Conservation (phyloP, 2,888 invertebrate species). For the Cyclophora punctaria region DNA sequence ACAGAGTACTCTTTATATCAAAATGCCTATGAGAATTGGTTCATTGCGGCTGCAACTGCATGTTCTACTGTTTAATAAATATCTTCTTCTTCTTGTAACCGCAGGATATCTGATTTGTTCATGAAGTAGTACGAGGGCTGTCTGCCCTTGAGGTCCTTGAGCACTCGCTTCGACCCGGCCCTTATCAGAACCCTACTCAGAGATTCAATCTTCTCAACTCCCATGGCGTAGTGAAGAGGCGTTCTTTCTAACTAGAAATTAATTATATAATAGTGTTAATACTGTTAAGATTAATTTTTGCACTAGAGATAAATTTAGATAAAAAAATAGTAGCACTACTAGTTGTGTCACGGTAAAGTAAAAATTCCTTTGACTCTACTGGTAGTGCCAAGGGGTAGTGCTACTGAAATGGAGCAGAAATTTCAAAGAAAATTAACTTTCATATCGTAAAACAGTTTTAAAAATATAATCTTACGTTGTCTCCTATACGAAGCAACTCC, state of each 20-base stretch:
- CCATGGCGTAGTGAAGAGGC: conserved; percentile 93
- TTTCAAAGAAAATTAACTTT: no score
- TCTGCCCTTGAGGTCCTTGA: conserved; percentile 90
- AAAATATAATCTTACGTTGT: conserved; percentile 80
- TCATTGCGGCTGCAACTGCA: not conserved
- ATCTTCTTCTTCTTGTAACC: conserved; percentile 89
- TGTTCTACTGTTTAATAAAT: conserved; percentile 52
- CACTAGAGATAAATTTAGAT: no score
- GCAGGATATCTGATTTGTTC: conserved; percentile 90
- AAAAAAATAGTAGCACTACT: no score
- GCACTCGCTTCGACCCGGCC: conserved; percentile 87
- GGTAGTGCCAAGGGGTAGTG: no score
- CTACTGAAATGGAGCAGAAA: no score
- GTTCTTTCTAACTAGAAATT: conserved; percentile 85
- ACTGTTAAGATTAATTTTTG: no score
- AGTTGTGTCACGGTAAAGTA: no score
- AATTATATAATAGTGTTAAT: no score
- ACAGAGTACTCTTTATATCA: no score
- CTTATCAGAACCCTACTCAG: conserved; percentile 87
- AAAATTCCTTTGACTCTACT: no score
- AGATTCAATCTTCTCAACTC: conserved; percentile 87
- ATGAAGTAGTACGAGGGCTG: conserved; percentile 94
- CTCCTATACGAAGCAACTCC: conserved; percentile 83
- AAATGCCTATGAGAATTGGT: no score
- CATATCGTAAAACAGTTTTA: no score